Conservation (phyloP, 2,113 vertebrate species). For the Taxidea taxus region DNA sequence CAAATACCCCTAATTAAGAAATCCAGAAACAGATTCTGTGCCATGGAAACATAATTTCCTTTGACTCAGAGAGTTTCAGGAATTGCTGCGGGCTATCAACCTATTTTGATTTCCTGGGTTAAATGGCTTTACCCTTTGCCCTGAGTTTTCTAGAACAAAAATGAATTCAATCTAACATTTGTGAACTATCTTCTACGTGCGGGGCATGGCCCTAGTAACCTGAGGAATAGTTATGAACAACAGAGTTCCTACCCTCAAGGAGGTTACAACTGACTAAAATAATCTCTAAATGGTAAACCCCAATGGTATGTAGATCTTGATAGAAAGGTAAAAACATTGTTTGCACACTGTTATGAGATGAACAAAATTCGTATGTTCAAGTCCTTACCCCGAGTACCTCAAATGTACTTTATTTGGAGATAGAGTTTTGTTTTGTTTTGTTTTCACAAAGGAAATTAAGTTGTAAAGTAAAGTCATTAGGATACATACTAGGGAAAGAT, state of each 20-base stretch:
- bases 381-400: neutral
- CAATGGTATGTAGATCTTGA: neutral
- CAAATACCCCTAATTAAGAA: constrained; percentile 72
- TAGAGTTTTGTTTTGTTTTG: no score
- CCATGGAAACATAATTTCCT: constrained; percentile 72
- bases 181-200: neutral
- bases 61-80: constrained; percentile 73
- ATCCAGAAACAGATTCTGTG: constrained; percentile 69
- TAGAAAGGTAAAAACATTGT: neutral
- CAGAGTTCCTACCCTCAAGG: neutral
- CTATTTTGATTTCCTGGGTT: constrained; percentile 45
- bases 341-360: neutral
- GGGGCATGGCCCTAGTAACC: neutral
- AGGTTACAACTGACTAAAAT: neutral
- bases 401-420: neutral
- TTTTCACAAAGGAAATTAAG: neutral
- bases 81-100: constrained; percentile 61
- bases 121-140: neutral
- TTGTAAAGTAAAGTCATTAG: neutral
- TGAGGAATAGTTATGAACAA: neutral
- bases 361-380: neutral
- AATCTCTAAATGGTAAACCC: neutral
- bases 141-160: constrained; percentile 40
- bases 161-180: constrained; percentile 3
- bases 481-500: neutral